These are phyloP conservation scores for Theocolax elegans DNA, from an alignment of 1,140 invertebrate species.

Conservation along the genomic window DNA sequence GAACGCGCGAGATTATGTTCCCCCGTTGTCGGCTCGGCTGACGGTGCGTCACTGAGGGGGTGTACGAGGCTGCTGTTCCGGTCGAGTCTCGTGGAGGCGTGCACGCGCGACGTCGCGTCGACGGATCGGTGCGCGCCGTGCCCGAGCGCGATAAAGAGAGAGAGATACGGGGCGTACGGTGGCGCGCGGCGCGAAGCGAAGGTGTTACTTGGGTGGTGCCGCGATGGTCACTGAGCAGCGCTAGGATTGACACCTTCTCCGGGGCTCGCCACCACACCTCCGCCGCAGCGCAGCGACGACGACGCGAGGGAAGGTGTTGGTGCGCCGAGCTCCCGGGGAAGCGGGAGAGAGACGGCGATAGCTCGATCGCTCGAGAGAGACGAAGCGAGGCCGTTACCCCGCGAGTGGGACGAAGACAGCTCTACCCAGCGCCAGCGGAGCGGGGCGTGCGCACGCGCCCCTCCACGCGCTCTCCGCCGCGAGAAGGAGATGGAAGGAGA, in stretches of 20 bases:
- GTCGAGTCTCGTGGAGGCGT: no score
- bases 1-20: background rate
- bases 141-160: no score
- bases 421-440: background rate
- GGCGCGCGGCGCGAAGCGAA: constrained; percentile 51
- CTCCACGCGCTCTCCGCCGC: background rate
- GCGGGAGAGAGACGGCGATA: background rate
- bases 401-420: constrained; percentile 10
- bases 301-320: constrained; percentile 59
- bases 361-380: background rate
- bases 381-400: no score
- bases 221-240: constrained; percentile 69
- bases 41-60: background rate
- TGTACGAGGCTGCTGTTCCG: background rate
- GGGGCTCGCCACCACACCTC: constrained; percentile 66
- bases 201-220: constrained; percentile 70
- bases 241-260: constrained; percentile 69
- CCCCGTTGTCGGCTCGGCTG: background rate
- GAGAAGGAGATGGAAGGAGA: background rate
- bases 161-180: no score
- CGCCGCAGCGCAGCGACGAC: constrained; percentile 50
- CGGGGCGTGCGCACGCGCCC: constrained; percentile 19
- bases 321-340: constrained; percentile 62
- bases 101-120: constrained; percentile 53
- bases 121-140: no score